Conservation (phyloP, 2,113 vertebrate species). For the Panthera leo region DNA sequence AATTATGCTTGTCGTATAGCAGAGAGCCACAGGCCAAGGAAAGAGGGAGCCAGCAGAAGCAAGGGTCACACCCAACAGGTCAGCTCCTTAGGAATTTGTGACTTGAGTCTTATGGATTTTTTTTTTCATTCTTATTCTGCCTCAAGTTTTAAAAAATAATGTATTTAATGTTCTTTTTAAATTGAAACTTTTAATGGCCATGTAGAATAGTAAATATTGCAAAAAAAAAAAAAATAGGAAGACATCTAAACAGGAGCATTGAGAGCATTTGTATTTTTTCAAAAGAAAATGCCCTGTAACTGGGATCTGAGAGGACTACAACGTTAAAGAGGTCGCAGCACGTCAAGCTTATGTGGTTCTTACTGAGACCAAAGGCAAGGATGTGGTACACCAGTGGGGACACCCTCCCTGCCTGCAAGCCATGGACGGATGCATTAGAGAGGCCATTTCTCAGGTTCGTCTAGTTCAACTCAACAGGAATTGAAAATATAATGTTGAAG, state of each 20-base stretch:
- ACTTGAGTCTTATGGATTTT: not conserved
- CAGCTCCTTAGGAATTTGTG: not conserved
- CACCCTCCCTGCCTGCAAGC: not conserved
- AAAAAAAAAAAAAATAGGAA: constrained; percentile 45
- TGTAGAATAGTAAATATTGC: constrained; percentile 33
- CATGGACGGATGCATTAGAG: no score
- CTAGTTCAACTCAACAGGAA: not conserved
- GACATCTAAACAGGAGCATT: not conserved
- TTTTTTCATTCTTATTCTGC: constrained; percentile 46
- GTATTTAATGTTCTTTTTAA: constrained; percentile 72
- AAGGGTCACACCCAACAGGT: not conserved
- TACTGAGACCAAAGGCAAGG: not conserved
- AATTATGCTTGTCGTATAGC: constrained; percentile 39
- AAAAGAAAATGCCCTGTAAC: constrained; percentile 11
- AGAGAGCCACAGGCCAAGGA: constrained; percentile 29
- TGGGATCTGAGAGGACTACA: not conserved
- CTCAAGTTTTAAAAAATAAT: constrained; percentile 63
- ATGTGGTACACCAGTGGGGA: rapidly evolving
- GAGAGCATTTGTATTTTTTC: constrained; percentile 32
- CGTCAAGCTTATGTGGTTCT: not conserved
- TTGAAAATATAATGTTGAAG: not conserved
- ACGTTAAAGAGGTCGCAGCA: not conserved
- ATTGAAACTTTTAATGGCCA: constrained; percentile 33
- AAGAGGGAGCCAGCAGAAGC: rapidly evolving
- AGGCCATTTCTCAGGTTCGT: not conserved